Evolutionary conservation across 2,888 invertebrate genomes (phyloP), one percentile per base, ranked within the genome.

Genomic region (Pterostichus madidus): DNA sequence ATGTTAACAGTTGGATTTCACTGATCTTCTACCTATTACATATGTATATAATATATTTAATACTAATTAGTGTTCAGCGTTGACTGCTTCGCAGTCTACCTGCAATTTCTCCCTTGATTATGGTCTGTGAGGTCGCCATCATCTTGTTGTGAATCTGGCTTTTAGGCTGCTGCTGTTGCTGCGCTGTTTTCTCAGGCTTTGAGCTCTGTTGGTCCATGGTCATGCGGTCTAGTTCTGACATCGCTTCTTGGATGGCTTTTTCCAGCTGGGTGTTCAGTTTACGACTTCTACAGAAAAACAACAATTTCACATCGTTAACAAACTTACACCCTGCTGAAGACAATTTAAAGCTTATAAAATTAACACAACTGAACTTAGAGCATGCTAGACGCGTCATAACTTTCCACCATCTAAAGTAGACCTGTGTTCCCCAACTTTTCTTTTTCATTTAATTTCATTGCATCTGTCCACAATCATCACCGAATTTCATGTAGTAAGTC

Each of bases 191-290:
- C 88, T 89, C 75, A 87, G 88, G 6, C 88, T 89, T 17, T 83
- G 84, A 53, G 86, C 88, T 83, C 86, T 85, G 84, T 53, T 85
- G 85, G 17, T 85, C 84, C 84, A 91, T 92, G 44, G 92, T 92
- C 88, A 93, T 93, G 89, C 94, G 93, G 90, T 97, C 97, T 88
- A 97, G 91, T 90, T 97, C 97, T 85, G 94, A 92, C 96, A 97
- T 96, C 82, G 97, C 97, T 91, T 97, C 97, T 91, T 97, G 97
- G 88, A 97, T 97, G 81, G 97, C 97, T 88, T 95, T 95, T 91
- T 97, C 97, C 88, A 97, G 92, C 89, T 96, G 95, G 86, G 94
- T 94, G 91, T 96, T 97, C 93, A 97, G 92, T 95, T 97, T 97
- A 93, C 97, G 94, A 93, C 96, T 96, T 94, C 97, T 97, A 78